Base-by-base conservation (phyloP, 2,113 vertebrate species). In the Cyprinus carpio region DNA sequence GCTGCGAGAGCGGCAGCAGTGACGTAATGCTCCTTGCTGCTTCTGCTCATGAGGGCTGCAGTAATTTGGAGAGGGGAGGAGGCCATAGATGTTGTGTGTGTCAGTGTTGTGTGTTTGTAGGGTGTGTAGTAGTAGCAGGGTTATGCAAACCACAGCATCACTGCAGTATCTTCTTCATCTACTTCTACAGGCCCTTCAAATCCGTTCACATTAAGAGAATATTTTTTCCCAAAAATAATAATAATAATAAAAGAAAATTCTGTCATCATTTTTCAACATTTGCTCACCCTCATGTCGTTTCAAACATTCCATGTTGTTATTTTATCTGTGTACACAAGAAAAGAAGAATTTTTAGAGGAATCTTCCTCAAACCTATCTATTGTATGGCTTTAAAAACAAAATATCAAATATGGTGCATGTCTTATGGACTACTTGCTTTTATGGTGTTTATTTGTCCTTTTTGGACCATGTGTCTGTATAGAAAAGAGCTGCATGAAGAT, bases 21-120 rank as follows among this genome's bases (percentile, higher is more conserved):
- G 88, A 89, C 75, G 87, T 89, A 87, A 88, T 88, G 82, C 88
- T 86, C 51, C 82, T 40, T 65, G 77, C 86, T 84, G 81, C 58
- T 82, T 54, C 84, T 60, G 84, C 84, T 87, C 84, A 34, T 72
- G 72, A 85, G 84, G 64, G 87, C 88, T 89, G 87, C 87, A 67
- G 88, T 84, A 88, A 89, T 85, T 89, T 81, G 34, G 87, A 81
- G 83, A 75, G 81, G 84, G 46, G 82, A 43, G 71, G 84, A 88
- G 87, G 84, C 76, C 83, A 46, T 29, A 25, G 76, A 65, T 46
- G 40, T 74, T 65, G 62, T 54, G 65, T 65, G 56, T 9, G 20
- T 9, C 16, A 3, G 49, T 16, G 84, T 79, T 67, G 60, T 65
- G 34, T 81, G 65, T 46, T 69, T 81, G 58, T 86, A 37, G 85